Base-by-base conservation (phyloP, 2,888 invertebrate species). In the Myopa tessellatipennis region DNA sequence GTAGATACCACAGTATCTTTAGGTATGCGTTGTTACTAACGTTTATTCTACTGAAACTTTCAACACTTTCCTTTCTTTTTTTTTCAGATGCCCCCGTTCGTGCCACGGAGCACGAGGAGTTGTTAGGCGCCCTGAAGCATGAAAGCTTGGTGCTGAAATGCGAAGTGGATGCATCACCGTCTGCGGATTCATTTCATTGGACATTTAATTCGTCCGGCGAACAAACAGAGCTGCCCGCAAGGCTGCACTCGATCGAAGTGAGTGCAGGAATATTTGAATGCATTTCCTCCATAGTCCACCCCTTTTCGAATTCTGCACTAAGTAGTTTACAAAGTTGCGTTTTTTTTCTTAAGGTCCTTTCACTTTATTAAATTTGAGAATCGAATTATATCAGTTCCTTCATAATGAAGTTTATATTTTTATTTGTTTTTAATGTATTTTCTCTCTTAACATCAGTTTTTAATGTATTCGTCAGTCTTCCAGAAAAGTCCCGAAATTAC, bases 181-280 rank as follows among this genome's bases (percentile, higher is more conserved):
- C 95, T 10, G 92, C 94, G 77, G 93, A 94, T 84, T 93, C 94
- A 85, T 97, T 96, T 90, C 95, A 95, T 85, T 97, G 97, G 97
- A 96, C 96, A 82, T 96, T 97, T 91, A 97, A 97, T 91, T 95
- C 95, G 88, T 95, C 95, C 79, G 96, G 96, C 26, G 95, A 95
- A 86, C 94, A 95, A 90, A 93, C 94, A 72, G 94, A 95, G 88
- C 91, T 95, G 83, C 93, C 95, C 78, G 92, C 93, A 75, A 92
- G 92, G 84, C 83, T 90, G 74, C 91, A 90, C 82, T 90, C 90
- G 69, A 91, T 88, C 83, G 90, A 90, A 85, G 89, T 89, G 84
- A 87, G 87, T 85, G 52, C 4, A 58, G 26, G 26, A 58, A 26
- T 73, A 8, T 55, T 55, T 55, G 55, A 6, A 26, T 26, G 1